Conservation (phyloP, 2,113 vertebrate genomes). For the Eolophus roseicapilla region DNA sequence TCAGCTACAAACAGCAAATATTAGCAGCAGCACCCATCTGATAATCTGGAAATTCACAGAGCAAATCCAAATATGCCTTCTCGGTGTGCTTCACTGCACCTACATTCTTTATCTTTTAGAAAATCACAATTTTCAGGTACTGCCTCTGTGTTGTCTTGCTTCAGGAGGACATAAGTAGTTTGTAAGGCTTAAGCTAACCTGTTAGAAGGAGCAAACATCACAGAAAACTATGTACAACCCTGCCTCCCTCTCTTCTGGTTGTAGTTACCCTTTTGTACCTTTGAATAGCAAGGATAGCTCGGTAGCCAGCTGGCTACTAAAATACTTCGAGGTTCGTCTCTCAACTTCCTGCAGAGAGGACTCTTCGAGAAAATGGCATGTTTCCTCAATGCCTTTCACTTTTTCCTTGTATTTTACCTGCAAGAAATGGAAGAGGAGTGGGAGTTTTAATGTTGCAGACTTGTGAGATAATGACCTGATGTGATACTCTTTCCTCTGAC, state of each 20-base stretch:
- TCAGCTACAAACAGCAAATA: slow-evolving; percentile 71
- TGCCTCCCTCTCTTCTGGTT: background rate
- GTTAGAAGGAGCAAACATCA: background rate
- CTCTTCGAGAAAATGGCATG: slow-evolving; percentile 8
- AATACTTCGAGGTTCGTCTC: background rate
- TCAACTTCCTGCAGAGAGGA: slow-evolving; percentile 46
- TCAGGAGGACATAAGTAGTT: background rate
- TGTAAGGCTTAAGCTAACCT: background rate
- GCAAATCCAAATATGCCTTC: background rate
- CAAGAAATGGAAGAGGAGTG: background rate
- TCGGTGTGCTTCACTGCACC: background rate
- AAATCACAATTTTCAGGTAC: background rate
- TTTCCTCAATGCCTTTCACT: slow-evolving; percentile 7
- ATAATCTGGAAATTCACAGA: background rate
- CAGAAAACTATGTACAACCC: background rate
- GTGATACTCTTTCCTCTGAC: background rate
- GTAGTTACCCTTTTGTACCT: slow-evolving; percentile 35
- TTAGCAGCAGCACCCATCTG: background rate
- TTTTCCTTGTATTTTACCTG: slow-evolving; percentile 6
- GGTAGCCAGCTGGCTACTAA: background rate
- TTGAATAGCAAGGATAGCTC: slow-evolving; percentile 11
- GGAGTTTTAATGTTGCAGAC: background rate
- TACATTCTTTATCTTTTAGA: background rate
- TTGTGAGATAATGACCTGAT: too few relatives aligned
- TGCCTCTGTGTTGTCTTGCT: background rate